Evolutionary conservation across 2,797 vertebrate genomes (phyloP).

Genomic region (Pseudopleuronectes americanus): DNA sequence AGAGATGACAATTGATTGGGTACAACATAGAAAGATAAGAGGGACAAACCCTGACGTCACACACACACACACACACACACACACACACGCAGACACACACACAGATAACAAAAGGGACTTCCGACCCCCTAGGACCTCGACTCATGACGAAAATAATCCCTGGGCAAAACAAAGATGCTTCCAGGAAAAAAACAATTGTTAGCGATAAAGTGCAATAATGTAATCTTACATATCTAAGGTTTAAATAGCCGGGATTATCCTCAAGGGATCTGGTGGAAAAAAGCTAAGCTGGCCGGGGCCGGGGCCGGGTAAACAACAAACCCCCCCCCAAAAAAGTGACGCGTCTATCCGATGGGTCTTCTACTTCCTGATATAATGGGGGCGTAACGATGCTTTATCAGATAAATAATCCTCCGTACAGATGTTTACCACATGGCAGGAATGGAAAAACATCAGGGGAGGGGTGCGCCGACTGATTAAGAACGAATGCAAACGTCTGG

Average conservation of each 20-base stretch:
- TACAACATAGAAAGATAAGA: background rate
- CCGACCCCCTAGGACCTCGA: too few relatives aligned
- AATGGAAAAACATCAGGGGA: slow-evolving; percentile 33
- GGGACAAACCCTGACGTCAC: slow-evolving; percentile 2
- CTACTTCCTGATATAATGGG: slow-evolving; percentile 17
- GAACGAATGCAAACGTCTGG: background rate
- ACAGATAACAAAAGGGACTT: background rate
- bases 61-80: background rate
- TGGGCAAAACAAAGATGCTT: slow-evolving; percentile 48
- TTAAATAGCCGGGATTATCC: slow-evolving; percentile 69
- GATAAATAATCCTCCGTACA: slow-evolving; percentile 62
- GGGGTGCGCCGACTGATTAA: background rate
- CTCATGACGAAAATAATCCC: slow-evolving; percentile 8
- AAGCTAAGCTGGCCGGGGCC: slow-evolving; percentile 51
- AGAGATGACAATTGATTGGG: background rate
- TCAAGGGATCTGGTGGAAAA: slow-evolving; percentile 60
- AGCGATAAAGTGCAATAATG: slow-evolving; percentile 57
- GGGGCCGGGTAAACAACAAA: slow-evolving; percentile 75
- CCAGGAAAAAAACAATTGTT: slow-evolving; percentile 67
- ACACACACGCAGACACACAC: background rate
- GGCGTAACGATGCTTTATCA: slow-evolving; percentile 52
- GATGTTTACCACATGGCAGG: slow-evolving; percentile 15
- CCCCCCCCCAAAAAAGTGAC: slow-evolving; percentile 23
- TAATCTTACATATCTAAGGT: slow-evolving; percentile 74
- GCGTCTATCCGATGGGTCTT: slow-evolving; percentile 23